phyloP scores from a whole-genome alignment of 1,140 invertebrate genomes.

The Drosophila lowei region DNA sequence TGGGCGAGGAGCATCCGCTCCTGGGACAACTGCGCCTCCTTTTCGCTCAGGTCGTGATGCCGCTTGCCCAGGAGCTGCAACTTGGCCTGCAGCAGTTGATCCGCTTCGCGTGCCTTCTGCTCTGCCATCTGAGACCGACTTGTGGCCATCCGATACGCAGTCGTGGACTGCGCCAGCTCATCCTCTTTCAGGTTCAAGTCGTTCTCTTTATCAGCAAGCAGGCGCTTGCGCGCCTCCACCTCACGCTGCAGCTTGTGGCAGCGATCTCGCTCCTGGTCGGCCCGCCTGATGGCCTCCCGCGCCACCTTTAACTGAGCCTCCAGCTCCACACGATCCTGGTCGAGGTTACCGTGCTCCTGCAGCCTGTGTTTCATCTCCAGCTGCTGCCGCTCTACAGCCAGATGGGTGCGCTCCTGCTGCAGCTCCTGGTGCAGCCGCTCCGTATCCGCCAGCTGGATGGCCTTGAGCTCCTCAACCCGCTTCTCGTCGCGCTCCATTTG shows the following conservation, averaged over 20 bases:
- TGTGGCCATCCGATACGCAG: slow-evolving; percentile 65
- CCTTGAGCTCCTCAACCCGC: slow-evolving; percentile 81
- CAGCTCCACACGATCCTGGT: slow-evolving; percentile 83
- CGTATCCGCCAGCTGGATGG: slow-evolving; percentile 82
- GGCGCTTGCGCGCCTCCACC: slow-evolving; percentile 82
- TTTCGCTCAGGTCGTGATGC: slow-evolving; percentile 62
- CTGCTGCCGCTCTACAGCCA: slow-evolving; percentile 83
- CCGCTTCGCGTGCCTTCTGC: slow-evolving; percentile 71
- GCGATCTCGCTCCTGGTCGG: slow-evolving; percentile 83
- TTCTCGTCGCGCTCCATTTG: slow-evolving; percentile 78
- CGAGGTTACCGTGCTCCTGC: slow-evolving; percentile 58
- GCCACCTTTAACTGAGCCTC: slow-evolving; percentile 84
- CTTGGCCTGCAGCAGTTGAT: slow-evolving; percentile 74
- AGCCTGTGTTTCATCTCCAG: slow-evolving; percentile 83
- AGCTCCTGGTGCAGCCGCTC: slow-evolving; percentile 80
- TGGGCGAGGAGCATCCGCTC: slow-evolving; percentile 71
- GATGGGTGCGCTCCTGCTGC: slow-evolving; percentile 83
- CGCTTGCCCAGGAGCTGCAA: slow-evolving; percentile 66
- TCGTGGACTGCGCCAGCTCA: slow-evolving; percentile 69
- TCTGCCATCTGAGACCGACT: slow-evolving; percentile 72
- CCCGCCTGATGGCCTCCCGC: slow-evolving; percentile 82
- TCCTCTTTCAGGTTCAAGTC: slow-evolving; percentile 76
- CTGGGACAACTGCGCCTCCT: slow-evolving; percentile 74
- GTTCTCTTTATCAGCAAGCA: slow-evolving; percentile 81
- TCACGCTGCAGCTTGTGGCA: slow-evolving; percentile 82